Conservation (phyloP, 2,797 vertebrate genomes). For the Oryzias sinensis region DNA sequence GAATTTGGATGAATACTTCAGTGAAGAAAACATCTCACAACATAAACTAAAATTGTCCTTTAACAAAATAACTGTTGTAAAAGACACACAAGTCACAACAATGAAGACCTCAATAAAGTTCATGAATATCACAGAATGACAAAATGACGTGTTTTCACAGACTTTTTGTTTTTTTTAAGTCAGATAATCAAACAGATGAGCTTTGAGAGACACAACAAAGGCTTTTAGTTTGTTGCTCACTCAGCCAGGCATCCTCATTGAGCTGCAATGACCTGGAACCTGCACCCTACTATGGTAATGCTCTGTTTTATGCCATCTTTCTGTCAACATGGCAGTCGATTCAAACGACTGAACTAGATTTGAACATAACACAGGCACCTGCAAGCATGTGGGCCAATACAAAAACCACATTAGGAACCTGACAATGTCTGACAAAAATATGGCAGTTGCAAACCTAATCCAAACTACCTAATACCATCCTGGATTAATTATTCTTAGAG, state of each 20-base stretch:
- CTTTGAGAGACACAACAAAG: conserved; percentile 3
- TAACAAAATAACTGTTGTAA: too few relatives aligned
- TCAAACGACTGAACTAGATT: conserved; percentile 18
- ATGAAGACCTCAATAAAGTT: too few relatives aligned
- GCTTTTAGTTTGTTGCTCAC: conserved; percentile 8
- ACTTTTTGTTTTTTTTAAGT: not conserved
- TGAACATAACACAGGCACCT: not conserved
- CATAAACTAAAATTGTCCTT: too few relatives aligned
- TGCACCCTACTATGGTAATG: conserved; percentile 18
- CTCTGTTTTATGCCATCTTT: conserved; percentile 28
- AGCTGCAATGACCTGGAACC: conserved; percentile 37
- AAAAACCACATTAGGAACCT: conserved; percentile 21
- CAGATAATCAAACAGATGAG: conserved; percentile 21
- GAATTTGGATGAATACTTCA: too few relatives aligned
- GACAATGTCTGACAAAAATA: conserved; percentile 13
- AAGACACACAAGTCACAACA: too few relatives aligned
- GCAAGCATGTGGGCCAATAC: not conserved
- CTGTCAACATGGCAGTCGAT: conserved; percentile 24
- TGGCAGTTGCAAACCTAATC: conserved; percentile 15
- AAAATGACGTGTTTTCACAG: too few relatives aligned
- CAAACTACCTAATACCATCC: conserved; percentile 17
- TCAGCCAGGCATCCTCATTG: conserved; percentile 14
- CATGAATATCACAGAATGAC: too few relatives aligned
- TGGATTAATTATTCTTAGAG: conserved; percentile 29
- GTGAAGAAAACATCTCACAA: too few relatives aligned